Conservation (phyloP, 2,113 vertebrate genomes). For the Scomber japonicus region DNA sequence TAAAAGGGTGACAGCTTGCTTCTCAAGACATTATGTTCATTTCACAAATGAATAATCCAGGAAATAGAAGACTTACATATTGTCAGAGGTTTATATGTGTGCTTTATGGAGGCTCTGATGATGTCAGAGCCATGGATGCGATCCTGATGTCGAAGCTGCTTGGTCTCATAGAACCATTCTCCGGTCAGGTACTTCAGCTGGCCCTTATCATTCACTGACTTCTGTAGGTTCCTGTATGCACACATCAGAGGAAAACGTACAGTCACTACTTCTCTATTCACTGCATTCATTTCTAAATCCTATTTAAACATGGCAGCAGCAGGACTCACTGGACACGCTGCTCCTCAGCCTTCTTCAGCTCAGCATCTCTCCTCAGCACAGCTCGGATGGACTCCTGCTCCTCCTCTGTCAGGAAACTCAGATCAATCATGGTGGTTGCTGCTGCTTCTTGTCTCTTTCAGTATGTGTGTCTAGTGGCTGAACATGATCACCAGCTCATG, state of each 20-base stretch:
- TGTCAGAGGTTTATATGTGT: slow-evolving; percentile 78
- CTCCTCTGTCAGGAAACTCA: slow-evolving; percentile 93
- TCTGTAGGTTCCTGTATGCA: slow-evolving; percentile 86
- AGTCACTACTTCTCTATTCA: background rate
- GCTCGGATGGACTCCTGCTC: slow-evolving; percentile 91
- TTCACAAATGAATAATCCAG: background rate
- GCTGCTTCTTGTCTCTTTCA: background rate
- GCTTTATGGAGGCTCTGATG: slow-evolving; percentile 90
- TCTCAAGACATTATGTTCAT: background rate
- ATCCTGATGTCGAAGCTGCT: slow-evolving; percentile 91
- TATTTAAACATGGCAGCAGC: background rate
- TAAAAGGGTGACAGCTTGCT: too few relatives aligned
- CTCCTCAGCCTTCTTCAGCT: slow-evolving; percentile 91
- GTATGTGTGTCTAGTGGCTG: background rate
- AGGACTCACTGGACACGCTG: slow-evolving; percentile 89
- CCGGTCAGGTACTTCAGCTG: slow-evolving; percentile 93
- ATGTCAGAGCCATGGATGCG: slow-evolving; percentile 92
- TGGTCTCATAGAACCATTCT: slow-evolving; percentile 97
- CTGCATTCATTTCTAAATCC: background rate
- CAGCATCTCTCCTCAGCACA: slow-evolving; percentile 91
- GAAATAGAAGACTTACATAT: slow-evolving; percentile 80
- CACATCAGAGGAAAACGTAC: background rate
- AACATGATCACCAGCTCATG: background rate
- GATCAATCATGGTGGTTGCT: slow-evolving; percentile 90
- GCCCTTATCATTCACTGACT: slow-evolving; percentile 81